Conservation (phyloP, 2,113 vertebrate species). For the Leucopsar rothschildi region DNA sequence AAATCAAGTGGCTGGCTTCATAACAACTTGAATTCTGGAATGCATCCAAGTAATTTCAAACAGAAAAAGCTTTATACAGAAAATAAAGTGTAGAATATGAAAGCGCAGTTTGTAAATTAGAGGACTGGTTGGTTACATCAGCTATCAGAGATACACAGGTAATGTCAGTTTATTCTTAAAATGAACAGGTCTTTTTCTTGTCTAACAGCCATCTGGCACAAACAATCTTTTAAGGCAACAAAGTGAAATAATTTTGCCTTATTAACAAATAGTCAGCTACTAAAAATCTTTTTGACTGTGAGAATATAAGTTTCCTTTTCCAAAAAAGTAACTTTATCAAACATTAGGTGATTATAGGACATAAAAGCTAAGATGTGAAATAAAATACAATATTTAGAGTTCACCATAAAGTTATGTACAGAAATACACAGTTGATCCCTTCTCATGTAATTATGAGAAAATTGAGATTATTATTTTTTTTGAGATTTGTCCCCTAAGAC, state of each 20-base stretch:
- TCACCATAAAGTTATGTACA: neutral
- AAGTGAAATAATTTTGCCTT: neutral
- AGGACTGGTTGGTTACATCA: neutral
- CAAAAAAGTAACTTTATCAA: neutral
- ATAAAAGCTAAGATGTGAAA: neutral
- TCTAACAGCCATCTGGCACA: neutral
- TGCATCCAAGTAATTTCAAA: neutral
- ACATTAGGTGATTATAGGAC: neutral
- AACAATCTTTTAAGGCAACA: neutral
- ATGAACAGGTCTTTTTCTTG: neutral
- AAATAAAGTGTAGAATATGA: neutral
- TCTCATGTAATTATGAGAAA: neutral
- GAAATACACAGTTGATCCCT: neutral
- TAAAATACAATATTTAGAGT: neutral
- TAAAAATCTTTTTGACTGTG: neutral
- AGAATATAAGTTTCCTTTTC: neutral
- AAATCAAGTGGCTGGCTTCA: neutral
- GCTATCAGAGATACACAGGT: accelerated
- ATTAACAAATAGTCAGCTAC: neutral
- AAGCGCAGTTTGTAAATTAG: neutral
- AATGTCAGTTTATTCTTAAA: neutral
- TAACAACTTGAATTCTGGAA: neutral
- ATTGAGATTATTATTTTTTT: neutral
- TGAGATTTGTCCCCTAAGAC: neutral
- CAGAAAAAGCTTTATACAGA: neutral